A percentile compares a stretch with the other conserved stretches of the same genome.
Conservation (phyloP, 2,888 invertebrate genomes). For the Callimorpha dominula region DNA sequence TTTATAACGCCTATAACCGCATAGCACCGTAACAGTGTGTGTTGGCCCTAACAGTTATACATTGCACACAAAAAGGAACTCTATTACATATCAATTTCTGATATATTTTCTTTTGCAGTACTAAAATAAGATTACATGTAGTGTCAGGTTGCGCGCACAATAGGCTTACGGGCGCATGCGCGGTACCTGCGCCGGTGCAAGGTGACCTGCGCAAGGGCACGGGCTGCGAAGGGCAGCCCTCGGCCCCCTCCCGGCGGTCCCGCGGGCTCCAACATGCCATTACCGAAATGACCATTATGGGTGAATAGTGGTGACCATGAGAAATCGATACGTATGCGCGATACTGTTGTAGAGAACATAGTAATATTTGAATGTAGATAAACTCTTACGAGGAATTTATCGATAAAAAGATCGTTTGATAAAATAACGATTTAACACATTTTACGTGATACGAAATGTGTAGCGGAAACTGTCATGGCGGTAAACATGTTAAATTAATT, state of each 20-base stretch:
- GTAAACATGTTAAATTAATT: too few species aligned
- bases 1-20: constrained; percentile 40
- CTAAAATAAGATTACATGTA: constrained; percentile 52
- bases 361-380: neutral
- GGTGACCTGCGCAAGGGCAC: constrained; percentile 85
- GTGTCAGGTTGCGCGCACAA: constrained; percentile 82
- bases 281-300: constrained; percentile 76
- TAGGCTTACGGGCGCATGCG: constrained; percentile 73
- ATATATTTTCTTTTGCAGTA: constrained; percentile 29
- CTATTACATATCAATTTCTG: constrained; percentile 29
- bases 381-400: neutral
- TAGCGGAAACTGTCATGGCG: too few species aligned
- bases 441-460: neutral
- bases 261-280: constrained; percentile 74
- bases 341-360: neutral
- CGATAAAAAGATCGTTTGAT: neutral
- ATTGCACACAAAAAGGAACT: constrained; percentile 31
- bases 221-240: constrained; percentile 68
- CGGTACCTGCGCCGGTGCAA: constrained; percentile 74
- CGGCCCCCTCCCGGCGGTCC: constrained; percentile 55
- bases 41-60: constrained; percentile 28
- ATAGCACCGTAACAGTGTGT: constrained; percentile 45
- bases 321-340: constrained; percentile 5
- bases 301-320: constrained; percentile 49
- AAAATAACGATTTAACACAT: neutral